These are phyloP conservation scores for Aculops lycopersici DNA, from an alignment of 1,140 invertebrate genomes.

Conservation along the genomic window DNA sequence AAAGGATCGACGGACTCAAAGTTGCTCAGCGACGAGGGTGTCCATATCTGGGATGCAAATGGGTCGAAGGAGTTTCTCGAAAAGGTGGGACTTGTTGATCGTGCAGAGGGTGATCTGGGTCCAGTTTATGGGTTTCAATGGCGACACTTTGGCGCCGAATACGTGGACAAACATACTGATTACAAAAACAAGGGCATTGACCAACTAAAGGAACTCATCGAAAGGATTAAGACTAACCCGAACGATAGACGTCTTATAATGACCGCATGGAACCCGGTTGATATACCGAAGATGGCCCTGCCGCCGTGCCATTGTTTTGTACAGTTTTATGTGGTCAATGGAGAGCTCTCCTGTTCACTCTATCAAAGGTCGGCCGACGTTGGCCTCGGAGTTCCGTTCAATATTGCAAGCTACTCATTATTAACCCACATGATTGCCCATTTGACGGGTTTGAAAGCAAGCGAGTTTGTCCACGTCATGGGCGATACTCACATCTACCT, in stretches of 20 bases:
- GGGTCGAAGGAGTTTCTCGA: slow-evolving; percentile 65
- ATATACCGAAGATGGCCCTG: slow-evolving; percentile 66
- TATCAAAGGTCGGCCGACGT: slow-evolving; percentile 94
- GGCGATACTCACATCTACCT: slow-evolving; percentile 87
- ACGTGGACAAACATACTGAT: slow-evolving; percentile 46
- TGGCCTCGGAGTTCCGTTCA: slow-evolving; percentile 90
- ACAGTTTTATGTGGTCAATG: slow-evolving; percentile 72
- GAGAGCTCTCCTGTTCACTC: slow-evolving; percentile 48
- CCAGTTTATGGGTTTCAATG: slow-evolving; percentile 98
- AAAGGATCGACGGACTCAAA: slow-evolving; percentile 69
- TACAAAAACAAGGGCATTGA: slow-evolving; percentile 47
- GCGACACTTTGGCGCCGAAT: slow-evolving; percentile 85
- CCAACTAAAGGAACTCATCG: slow-evolving; percentile 47
- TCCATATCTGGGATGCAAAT: slow-evolving; percentile 96
- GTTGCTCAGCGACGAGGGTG: slow-evolving; percentile 39
- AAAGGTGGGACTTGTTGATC: slow-evolving; percentile 42
- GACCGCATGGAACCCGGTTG: slow-evolving; percentile 73
- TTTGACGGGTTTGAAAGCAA: slow-evolving; percentile 53
- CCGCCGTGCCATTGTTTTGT: slow-evolving; percentile 82
- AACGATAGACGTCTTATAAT: slow-evolving; percentile 63
- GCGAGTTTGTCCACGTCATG: slow-evolving; percentile 79
- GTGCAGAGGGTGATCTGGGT: slow-evolving; percentile 56
- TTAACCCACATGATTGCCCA: slow-evolving; percentile 87
- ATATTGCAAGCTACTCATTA: slow-evolving; percentile 84
- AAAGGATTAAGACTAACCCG: slow-evolving; percentile 49